These are phyloP conservation scores for Ptychodera flava DNA, from an alignment of 35 echinoderm and acorn worm genomes.

Conservation along the genomic window DNA sequence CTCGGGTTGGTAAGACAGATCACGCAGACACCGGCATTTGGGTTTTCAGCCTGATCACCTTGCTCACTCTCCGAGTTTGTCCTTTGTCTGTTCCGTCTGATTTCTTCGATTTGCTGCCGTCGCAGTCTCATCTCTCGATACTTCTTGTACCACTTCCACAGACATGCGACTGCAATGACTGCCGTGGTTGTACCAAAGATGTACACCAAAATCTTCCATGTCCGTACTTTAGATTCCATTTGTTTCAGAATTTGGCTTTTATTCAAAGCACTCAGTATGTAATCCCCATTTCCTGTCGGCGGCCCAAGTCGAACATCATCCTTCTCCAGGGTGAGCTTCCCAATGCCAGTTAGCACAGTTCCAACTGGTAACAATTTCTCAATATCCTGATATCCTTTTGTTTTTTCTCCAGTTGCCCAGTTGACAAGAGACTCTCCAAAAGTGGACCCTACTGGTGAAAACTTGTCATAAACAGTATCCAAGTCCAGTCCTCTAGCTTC, in stretches of 20 bases:
- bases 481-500: conserved; percentile 54
- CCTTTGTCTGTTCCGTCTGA: conserved; percentile 32
- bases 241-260: conserved; percentile 49
- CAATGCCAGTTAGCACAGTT: conserved; percentile 66
- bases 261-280: conserved; percentile 48
- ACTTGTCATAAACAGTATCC: conserved; percentile 77
- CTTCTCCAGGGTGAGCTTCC: conserved; percentile 54
- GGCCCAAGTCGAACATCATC: conserved; percentile 49
- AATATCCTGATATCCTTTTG: conserved; percentile 86
- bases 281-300: conserved; percentile 45
- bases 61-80: conserved; percentile 28
- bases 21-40: conserved; percentile 54
- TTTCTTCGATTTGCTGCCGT: conserved; percentile 41
- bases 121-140: conserved; percentile 34
- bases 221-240: conserved; percentile 50
- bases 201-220: conserved; percentile 46
- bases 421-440: conserved; percentile 73
- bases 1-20: conserved; percentile 64
- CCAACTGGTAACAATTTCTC: conserved; percentile 87
- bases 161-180: conserved; percentile 26
- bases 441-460: conserved; percentile 62
- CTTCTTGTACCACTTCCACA: conserved; percentile 59
- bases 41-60: neutral
- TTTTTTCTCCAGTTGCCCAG: conserved; percentile 98
- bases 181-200: conserved; percentile 66